Evolutionary conservation across 2,888 invertebrate species (phyloP), one percentile per base, ranked within the genome.

Genomic region (Volucella zonaria): DNA sequence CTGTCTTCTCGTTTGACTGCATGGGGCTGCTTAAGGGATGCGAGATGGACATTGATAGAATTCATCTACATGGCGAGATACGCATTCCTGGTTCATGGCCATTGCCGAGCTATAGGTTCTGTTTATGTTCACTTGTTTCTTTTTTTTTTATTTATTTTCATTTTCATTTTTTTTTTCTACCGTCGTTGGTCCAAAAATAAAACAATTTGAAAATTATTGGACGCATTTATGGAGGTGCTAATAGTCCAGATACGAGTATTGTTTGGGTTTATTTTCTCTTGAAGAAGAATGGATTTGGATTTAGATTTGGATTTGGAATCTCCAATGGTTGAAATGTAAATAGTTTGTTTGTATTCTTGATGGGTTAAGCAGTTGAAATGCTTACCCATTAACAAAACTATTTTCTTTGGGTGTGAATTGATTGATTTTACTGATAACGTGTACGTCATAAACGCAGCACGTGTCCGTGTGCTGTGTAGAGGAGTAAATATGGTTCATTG

Each of bases 81-180:
- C 31, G 31, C 4, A 31, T 31, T 31, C 0, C 31, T 31, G 47
- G 56, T 49, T 47, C 58, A 58, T 49, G 45, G 56, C 14, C 38
- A 9, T 8, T 58, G 8, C 47, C 42, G 4, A 6, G 18, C 59
- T 51, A 12, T 40, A 52, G 14, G 59, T 14, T 51, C 61, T 71
- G 71, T 71, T 71, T 71, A 59, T 40, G 38, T 40, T 56, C 31
- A 31, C 31, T 56, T 68, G 64, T 11, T 64, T 52, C 8, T 23
- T 11, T 52, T 68, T 68, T 68, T 56, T 14, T 23, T 51, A 18
- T 12, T 11, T 18, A 47, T 45, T n/a, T 70, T 6, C 31, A 6
- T 15, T 14, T n/a, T n/a, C n/a, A n/a, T n/a, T 23, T 3, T 43
- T 43, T 31, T n/a, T 31, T 54, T 52, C 11, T 23, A 14, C 12